Evolutionary conservation across 2,888 invertebrate species (phyloP), one percentile per base, ranked within the genome.

Genomic region (Nomada goodeniana): DNA sequence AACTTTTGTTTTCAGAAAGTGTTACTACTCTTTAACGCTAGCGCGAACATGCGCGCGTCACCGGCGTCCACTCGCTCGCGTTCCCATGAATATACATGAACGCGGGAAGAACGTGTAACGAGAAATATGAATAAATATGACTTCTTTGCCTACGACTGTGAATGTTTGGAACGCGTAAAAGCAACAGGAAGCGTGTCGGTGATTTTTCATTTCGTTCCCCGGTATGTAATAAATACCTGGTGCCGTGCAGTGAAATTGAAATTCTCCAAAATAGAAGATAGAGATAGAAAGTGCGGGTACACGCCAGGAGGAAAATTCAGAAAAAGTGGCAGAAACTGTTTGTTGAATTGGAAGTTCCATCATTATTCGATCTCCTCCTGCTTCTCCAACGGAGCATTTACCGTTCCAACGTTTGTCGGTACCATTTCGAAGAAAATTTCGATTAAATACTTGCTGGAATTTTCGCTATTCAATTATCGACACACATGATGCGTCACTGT

Each of bases 91-190:
- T 83, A 82, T 76, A 76, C 83, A 82, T 83, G 83, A 77, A 77
- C 78, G 79, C 75, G 65, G 67, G 83, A 77, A 74, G 77, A 82
- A 82, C 73, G 82, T 82, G 73, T 82, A 82, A 82, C 76, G 82
- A 82, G 83, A 82, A 82, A 82, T 82, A 82, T 82, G 83, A 83
- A 83, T 82, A 83, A 82, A 82, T 82, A 82, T 83, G 83, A 82
- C 83, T 82, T 74, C 82, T 82, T 82, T 76, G 65, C 80, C 70
- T 73, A 70, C 64, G 76, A 57, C 73, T 61, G 76, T 82, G 76
- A 76, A 82, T 71, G 83, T 82, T 74, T 36, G 65, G 76, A 29
- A 57, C 42, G 57, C 36, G 60, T 70, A 53, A 74, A 82, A 73
- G 82, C 76, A 76, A 73, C 69, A 42, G 73, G 55, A 67, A 70